phyloP scores from a whole-genome alignment of 2,797 vertebrate genomes.

The Hafferia zeledoni region DNA sequence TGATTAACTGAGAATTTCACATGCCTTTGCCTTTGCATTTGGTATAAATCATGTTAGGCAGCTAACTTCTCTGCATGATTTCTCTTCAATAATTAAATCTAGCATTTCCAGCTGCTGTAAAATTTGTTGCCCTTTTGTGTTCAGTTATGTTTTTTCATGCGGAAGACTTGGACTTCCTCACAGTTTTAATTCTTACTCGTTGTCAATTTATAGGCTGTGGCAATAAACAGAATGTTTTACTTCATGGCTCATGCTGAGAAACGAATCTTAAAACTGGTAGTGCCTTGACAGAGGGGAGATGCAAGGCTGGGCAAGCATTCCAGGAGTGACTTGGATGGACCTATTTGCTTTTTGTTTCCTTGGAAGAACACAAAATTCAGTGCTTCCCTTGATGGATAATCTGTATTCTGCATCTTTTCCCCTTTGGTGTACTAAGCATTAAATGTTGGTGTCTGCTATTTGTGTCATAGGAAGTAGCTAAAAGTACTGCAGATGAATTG shows the following conservation, averaged over 20 bases:
- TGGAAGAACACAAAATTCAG: not conserved
- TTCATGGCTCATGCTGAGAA: constrained; percentile 42
- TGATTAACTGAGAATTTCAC: constrained; percentile 61
- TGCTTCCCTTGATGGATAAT: not conserved
- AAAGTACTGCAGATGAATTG: not conserved
- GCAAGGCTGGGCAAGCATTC: not conserved
- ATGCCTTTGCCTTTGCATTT: constrained; percentile 36
- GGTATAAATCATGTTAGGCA: constrained; percentile 71
- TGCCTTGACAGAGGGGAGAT: not conserved
- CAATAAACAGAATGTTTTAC: constrained; percentile 64
- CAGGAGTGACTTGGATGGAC: not conserved
- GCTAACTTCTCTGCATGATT: constrained; percentile 75
- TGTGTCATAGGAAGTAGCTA: not conserved
- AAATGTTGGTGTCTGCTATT: not conserved
- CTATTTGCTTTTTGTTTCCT: not conserved
- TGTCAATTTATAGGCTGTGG: constrained; percentile 60
- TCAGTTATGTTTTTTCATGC: constrained; percentile 71
- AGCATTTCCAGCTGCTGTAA: constrained; percentile 75
- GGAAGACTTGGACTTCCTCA: constrained; percentile 60
- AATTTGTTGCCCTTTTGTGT: constrained; percentile 76
- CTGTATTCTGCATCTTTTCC: not conserved
- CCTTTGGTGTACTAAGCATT: not conserved
- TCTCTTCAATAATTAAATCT: constrained; percentile 78
- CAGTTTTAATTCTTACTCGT: constrained; percentile 69
- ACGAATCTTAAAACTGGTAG: not conserved